These are phyloP conservation scores for Stomatorhinus walkeri DNA, from an alignment of 2,797 vertebrate genomes.

Conservation along the genomic window DNA sequence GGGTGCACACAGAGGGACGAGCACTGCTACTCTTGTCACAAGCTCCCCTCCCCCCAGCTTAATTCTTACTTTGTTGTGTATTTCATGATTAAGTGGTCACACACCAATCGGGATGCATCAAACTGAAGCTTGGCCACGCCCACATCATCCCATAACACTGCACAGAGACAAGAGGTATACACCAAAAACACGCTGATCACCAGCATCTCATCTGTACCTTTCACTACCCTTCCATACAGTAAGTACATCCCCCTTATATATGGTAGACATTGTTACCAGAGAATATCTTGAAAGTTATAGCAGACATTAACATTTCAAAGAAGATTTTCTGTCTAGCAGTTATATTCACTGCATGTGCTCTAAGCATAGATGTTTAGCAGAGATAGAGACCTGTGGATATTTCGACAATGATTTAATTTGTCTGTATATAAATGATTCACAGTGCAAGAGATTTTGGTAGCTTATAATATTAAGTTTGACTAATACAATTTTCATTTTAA, in stretches of 20 bases:
- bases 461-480: constrained; percentile 1
- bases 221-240: not conserved
- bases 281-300: not conserved
- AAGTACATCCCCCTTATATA: not conserved
- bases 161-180: not conserved
- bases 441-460: not conserved
- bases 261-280: not conserved
- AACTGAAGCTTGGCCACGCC: not conserved
- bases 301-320: not conserved
- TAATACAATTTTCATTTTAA: not conserved
- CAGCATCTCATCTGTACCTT: not conserved
- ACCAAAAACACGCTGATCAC: not conserved
- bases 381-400: not conserved
- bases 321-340: not conserved
- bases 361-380: not conserved
- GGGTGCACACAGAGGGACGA: constrained; percentile 9
- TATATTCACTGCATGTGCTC: not conserved
- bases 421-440: not conserved
- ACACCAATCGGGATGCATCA: constrained; percentile 5
- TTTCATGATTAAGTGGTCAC: not conserved
- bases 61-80: not conserved
- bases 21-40: not conserved
- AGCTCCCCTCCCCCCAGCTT: not conserved
- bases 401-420: not conserved
- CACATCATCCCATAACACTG: not conserved